Evolutionary conservation across 2,797 vertebrate species (phyloP), one percentile per base, ranked within the genome.

Genomic region (Bovichtus diacanthus): DNA sequence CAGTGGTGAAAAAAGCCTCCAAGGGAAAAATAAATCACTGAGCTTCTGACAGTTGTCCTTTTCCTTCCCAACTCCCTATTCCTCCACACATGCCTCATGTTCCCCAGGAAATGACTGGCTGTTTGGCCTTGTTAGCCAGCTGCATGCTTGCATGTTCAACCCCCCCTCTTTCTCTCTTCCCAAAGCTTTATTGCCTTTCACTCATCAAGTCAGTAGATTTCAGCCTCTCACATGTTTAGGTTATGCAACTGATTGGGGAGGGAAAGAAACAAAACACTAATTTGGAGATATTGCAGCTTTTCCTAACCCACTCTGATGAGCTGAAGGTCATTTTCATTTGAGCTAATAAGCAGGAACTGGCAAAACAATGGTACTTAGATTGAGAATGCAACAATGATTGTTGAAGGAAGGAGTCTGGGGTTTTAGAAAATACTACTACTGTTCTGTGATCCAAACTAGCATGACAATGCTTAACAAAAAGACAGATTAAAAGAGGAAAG

Each of bases 121-220:
- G 88, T 90, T 90, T 91, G 90, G 92, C 93, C 92, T 94, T 94
- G 93, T 94, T 93, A 93, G 89, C 88, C 91, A 93, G 92, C 90
- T 93, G 90, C 88, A 88, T 87, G 87, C 85, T 91, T 83, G 65
- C 66, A 90, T 88, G 83, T 85, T 91, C 63, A 84, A 50, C 78
- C 73, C 84, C 71, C 63, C 44, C 43, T 70, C 44, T 74, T 56
- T 75, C 54, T 69, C 63, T 79, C 68, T 79, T 84, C 49, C 61
- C 61, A 49, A 34, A 80, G 83, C 75, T 82, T 88, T 80, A 81
- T 53, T 83, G 76, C 77, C 73, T 86, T 70, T 88, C 83, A 82
- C 69, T 84, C 87, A 87, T 87, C 47, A 41, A 81, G 70, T 65
- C 43, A 44, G 25, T 78, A 51, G 86, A 71, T 62, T 86, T 87